phyloP scores from a whole-genome alignment of 2,797 vertebrate genomes.

The Myiothlypis coronata region DNA sequence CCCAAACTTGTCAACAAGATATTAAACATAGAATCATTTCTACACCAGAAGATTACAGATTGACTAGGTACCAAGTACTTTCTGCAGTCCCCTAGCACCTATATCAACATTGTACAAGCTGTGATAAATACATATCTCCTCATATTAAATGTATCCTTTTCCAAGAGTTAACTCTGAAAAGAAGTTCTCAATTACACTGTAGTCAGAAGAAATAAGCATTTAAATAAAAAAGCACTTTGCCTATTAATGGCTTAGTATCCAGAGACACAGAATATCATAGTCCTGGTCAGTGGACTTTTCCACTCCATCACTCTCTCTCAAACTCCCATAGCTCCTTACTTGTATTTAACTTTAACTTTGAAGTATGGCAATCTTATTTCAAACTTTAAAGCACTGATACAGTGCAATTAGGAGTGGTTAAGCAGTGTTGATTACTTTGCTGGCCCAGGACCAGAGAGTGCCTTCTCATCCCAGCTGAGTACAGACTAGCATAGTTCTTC shows the following conservation, averaged over 20 bases:
- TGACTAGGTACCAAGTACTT: neutral
- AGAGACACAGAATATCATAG: neutral
- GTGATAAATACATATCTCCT: neutral
- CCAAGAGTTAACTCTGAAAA: neutral
- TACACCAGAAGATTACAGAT: neutral
- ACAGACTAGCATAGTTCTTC: neutral
- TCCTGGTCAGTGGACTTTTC: neutral
- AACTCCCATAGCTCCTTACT: fast-evolving
- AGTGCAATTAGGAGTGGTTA: neutral
- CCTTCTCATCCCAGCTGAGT: neutral
- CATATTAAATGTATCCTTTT: neutral
- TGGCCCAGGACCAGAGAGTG: neutral
- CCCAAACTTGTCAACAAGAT: neutral
- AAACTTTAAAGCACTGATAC: neutral
- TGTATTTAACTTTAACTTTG: neutral
- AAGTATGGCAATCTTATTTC: neutral
- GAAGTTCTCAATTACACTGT: neutral
- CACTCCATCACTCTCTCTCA: neutral
- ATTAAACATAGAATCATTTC: neutral
- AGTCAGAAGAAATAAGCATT: neutral
- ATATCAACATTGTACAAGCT: neutral
- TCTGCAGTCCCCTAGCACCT: neutral
- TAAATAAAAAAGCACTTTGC: neutral
- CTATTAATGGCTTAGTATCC: neutral
- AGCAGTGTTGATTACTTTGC: neutral